A percentile compares a stretch with the other conserved stretches of the same genome.
Conservation (phyloP, 2,888 invertebrate genomes). For the Thera obeliscata region DNA sequence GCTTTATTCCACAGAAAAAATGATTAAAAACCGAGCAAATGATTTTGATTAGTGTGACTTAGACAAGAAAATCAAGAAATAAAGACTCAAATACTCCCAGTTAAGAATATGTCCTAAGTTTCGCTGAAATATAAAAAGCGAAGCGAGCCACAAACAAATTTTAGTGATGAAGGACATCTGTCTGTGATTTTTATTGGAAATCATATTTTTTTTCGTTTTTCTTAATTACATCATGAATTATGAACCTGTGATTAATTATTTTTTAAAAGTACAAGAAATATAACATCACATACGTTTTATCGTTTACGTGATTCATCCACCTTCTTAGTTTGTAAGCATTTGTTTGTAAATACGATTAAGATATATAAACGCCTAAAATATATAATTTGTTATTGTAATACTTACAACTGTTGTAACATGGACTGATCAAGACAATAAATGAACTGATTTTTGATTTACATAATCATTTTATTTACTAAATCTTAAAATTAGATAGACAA, state of each 20-base stretch:
- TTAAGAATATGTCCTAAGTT: too few species aligned
- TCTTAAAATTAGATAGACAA: background rate
- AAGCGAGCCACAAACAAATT: background rate
- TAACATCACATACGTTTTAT: constrained; percentile 14
- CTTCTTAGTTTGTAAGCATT: constrained; percentile 8
- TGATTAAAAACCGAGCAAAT: too few species aligned
- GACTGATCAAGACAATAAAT: constrained; percentile 18
- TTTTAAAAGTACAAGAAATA: background rate
- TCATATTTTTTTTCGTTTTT: too few species aligned
- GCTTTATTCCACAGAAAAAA: too few species aligned
- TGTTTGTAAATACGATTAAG: constrained; percentile 10
- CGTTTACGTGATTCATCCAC: too few species aligned
- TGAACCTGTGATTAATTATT: too few species aligned
- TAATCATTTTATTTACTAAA: constrained; percentile 1
- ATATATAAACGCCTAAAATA: constrained; percentile 2
- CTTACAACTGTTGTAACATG: background rate
- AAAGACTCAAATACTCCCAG: too few species aligned
- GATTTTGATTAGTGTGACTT: background rate
- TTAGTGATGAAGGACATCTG: background rate
- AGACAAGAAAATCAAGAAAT: background rate
- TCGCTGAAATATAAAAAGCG: background rate
- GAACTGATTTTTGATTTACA: constrained; percentile 12
- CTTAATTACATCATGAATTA: too few species aligned
- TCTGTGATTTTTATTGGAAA: too few species aligned
- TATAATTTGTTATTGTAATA: background rate